These are phyloP conservation scores for Clarias fuscus DNA, from an alignment of 2,797 vertebrate species.

Conservation along the genomic window DNA sequence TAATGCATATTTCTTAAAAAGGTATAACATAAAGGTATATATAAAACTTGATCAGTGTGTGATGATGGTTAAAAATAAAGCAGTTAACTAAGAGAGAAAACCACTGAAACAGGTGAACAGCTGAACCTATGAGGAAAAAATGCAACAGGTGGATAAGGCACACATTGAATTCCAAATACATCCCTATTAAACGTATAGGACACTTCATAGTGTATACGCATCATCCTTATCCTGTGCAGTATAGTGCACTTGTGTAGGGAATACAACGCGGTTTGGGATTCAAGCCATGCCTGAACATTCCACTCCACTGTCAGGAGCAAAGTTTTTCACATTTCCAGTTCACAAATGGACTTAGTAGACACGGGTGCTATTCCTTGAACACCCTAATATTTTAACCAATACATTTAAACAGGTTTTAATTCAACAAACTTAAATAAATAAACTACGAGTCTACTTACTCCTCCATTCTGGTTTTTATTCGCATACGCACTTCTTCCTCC, in stretches of 20 bases:
- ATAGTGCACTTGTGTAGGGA: slow-evolving; percentile 20
- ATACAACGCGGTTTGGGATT: slow-evolving; percentile 14
- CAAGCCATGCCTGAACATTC: slow-evolving; percentile 19
- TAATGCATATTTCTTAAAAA: background rate
- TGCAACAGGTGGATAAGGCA: slow-evolving; percentile 58
- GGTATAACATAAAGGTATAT: no score
- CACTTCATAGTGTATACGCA: background rate
- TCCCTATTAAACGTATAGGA: background rate
- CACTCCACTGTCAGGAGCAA: slow-evolving; percentile 10
- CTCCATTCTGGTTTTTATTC: slow-evolving; percentile 64
- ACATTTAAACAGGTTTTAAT: background rate
- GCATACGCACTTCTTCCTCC: slow-evolving; percentile 66
- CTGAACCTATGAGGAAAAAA: background rate
- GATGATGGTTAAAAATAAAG: background rate
- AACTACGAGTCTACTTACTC: slow-evolving; percentile 63
- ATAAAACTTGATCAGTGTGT: background rate
- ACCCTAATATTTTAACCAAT: background rate
- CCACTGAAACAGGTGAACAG: background rate
- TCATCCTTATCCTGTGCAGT: background rate
- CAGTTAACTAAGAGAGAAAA: background rate
- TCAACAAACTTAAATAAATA: background rate
- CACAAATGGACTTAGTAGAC: background rate
- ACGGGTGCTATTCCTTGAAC: background rate
- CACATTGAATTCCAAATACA: slow-evolving; percentile 7
- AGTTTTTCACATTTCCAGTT: slow-evolving; percentile 6